Conservation (phyloP, 2,888 invertebrate species). For the Synanthedon formicaeformis region DNA sequence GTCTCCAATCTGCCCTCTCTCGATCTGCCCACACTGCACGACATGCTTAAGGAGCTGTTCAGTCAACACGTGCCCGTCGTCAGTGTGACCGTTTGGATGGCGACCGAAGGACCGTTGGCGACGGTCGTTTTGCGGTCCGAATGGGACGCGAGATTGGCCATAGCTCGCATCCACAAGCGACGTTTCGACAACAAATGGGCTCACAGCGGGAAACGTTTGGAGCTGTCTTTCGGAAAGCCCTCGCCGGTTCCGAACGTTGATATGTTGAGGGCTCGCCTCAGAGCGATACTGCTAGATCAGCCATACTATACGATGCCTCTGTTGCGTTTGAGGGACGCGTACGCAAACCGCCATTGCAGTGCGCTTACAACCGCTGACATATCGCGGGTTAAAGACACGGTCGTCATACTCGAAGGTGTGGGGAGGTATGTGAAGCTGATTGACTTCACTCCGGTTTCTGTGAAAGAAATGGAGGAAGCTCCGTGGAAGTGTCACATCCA, state of each 20-base stretch:
- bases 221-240: constrained; percentile 76
- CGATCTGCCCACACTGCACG: constrained; percentile 39
- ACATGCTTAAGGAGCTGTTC: constrained; percentile 53
- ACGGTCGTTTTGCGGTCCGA: constrained; percentile 77
- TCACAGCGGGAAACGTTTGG: constrained; percentile 75
- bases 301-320: constrained; percentile 81
- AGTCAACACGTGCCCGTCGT: constrained; percentile 46
- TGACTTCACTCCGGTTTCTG: constrained; percentile 41
- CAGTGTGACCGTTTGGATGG: constrained; percentile 49
- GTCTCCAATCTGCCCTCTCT: constrained; percentile 53
- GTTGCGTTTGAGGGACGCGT: constrained; percentile 84
- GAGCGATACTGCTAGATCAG: constrained; percentile 81
- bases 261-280: constrained; percentile 76
- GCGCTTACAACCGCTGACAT: constrained; percentile 79
- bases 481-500: constrained; percentile 69
- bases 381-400: constrained; percentile 81
- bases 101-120: constrained; percentile 71
- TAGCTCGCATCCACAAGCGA: constrained; percentile 85
- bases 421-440: constrained; percentile 55
- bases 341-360: constrained; percentile 83
- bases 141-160: constrained; percentile 79
- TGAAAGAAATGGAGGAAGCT: constrained; percentile 50
- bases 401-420: constrained; percentile 50
- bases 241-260: constrained; percentile 74
- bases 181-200: constrained; percentile 75